A percentile compares a stretch with the other conserved stretches of the same genome.
These are phyloP conservation scores for Sclerodermus sp. DNA, from an alignment of 2,888 invertebrate genomes.

Conservation along the genomic window DNA sequence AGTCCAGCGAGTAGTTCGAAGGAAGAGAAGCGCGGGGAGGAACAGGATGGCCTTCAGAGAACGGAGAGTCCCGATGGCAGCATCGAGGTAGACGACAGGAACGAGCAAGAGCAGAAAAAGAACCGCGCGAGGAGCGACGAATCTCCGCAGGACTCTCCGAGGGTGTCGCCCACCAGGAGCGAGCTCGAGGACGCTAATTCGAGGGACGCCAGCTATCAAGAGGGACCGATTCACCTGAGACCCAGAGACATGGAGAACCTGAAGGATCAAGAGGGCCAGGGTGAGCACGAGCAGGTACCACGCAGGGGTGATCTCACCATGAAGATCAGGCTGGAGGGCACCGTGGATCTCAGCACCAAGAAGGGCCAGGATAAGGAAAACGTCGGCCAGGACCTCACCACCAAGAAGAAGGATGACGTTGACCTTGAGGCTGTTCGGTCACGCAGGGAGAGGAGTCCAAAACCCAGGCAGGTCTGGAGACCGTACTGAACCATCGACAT, in stretches of 20 bases:
- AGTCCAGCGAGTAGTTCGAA: constrained; percentile 46
- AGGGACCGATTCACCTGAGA: constrained; percentile 39
- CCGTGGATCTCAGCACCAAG: constrained; percentile 53
- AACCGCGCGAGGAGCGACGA: constrained; percentile 48
- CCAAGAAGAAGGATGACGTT: constrained; percentile 42
- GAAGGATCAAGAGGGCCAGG: constrained; percentile 39
- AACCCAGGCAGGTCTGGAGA: constrained; percentile 55
- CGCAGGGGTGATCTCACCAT: constrained; percentile 40
- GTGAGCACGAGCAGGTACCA: constrained; percentile 30
- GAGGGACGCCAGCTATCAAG: constrained; percentile 31
- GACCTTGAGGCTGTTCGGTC: constrained; percentile 43
- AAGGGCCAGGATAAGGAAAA: constrained; percentile 51
- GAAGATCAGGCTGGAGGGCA: constrained; percentile 51
- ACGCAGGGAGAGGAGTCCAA: constrained; percentile 49
- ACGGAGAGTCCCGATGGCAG: constrained; percentile 52
- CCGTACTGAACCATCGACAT: constrained; percentile 40
- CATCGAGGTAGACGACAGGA: constrained; percentile 53
- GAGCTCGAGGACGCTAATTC: constrained; percentile 38
- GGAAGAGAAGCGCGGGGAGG: constrained; percentile 33
- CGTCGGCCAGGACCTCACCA: constrained; percentile 51
- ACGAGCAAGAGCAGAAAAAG: constrained; percentile 40
- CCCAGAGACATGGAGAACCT: constrained; percentile 45
- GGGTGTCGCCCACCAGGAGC: constrained; percentile 38
- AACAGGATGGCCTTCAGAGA: constrained; percentile 27
- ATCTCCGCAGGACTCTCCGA: constrained; percentile 48